phyloP scores from a whole-genome alignment of 1,140 invertebrate species.

The Dendroctonus ponderosae region DNA sequence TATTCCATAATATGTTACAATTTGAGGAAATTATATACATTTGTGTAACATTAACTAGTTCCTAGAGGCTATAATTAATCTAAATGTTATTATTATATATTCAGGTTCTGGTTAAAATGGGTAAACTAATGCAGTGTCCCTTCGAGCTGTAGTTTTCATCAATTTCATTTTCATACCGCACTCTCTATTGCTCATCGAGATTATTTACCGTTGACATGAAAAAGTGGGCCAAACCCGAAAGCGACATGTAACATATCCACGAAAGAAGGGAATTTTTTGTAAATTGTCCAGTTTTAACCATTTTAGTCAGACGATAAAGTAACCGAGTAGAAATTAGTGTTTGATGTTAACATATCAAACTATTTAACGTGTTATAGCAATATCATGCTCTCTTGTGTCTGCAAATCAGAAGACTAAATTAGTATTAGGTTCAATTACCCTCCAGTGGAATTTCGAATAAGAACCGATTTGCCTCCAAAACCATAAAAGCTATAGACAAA shows the following conservation, averaged over 20 bases:
- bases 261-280: too few relatives aligned
- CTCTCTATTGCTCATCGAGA: too few relatives aligned
- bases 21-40: constrained; percentile 23
- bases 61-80: constrained; percentile 41
- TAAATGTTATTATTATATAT: constrained; percentile 35
- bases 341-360: constrained; percentile 49
- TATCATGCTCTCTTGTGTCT: constrained; percentile 33
- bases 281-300: not conserved
- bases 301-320: constrained; percentile 24
- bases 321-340: constrained; percentile 38
- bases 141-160: too few relatives aligned
- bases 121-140: not conserved
- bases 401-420: constrained; percentile 10
- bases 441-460: too few relatives aligned
- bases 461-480: too few relatives aligned
- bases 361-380: constrained; percentile 43
- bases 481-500: too few relatives aligned
- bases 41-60: constrained; percentile 40
- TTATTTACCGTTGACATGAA: too few relatives aligned
- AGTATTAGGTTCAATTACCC: not conserved
- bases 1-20: constrained; percentile 37
- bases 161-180: too few relatives aligned
- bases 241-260: too few relatives aligned
- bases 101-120: constrained; percentile 3
- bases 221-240: too few relatives aligned